These are phyloP conservation scores for Mixornis gularis DNA, from an alignment of 2,113 vertebrate genomes.

Conservation along the genomic window DNA sequence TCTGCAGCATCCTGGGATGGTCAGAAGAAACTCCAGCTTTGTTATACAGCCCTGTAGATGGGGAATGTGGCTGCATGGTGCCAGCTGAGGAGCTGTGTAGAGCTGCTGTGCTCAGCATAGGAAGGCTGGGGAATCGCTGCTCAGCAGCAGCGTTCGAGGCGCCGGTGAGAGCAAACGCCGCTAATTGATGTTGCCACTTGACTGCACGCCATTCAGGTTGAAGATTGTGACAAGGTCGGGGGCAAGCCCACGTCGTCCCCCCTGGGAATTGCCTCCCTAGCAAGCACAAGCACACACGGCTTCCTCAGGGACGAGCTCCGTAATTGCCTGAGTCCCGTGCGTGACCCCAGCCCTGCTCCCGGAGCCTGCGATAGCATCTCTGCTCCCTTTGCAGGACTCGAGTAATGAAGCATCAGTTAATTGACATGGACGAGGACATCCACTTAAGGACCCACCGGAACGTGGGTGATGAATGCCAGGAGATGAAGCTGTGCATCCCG, in stretches of 20 bases:
- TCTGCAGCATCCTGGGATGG: neutral
- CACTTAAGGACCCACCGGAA: conserved; percentile 24
- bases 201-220: neutral
- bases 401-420: conserved; percentile 41
- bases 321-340: neutral
- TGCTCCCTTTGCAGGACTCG: neutral
- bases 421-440: conserved; percentile 41
- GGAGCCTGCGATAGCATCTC: neutral
- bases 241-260: neutral
- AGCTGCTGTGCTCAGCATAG: neutral
- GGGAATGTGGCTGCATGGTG: fast-evolving
- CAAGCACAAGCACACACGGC: fast-evolving
- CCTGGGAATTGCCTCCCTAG: neutral
- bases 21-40: neutral
- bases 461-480: conserved; percentile 14
- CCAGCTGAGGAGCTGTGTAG: neutral
- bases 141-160: neutral
- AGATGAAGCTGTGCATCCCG: fast-evolving
- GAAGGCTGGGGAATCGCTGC: neutral
- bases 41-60: neutral
- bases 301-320: neutral
- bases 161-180: neutral
- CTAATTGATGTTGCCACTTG: neutral
- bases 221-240: neutral
- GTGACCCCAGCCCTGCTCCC: neutral